These are phyloP conservation scores for Leucophora obtusa DNA, from an alignment of 2,888 invertebrate genomes.

Conservation along the genomic window DNA sequence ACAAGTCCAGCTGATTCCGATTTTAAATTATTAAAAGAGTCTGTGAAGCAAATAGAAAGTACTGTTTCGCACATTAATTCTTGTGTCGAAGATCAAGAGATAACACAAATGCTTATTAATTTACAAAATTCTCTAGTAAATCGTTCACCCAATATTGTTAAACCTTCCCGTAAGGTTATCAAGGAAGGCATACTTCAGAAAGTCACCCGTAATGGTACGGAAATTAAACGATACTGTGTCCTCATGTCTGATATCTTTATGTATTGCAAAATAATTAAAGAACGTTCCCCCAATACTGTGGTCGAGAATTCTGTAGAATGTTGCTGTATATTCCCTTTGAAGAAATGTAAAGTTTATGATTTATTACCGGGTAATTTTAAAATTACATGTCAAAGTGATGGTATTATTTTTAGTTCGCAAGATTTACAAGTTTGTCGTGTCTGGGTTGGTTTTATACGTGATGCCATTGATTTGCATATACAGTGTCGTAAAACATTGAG, in stretches of 20 bases:
- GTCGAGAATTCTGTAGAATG: slow-evolving; percentile 83
- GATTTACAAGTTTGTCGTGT: slow-evolving; percentile 80
- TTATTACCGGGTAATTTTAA: slow-evolving; percentile 82
- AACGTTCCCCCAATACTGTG: slow-evolving; percentile 79
- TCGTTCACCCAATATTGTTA: slow-evolving; percentile 83
- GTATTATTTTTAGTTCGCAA: slow-evolving; percentile 81
- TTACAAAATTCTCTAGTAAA: slow-evolving; percentile 83
- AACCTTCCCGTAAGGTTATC: slow-evolving; percentile 82
- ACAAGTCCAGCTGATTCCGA: slow-evolving; percentile 81
- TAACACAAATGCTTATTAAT: slow-evolving; percentile 83
- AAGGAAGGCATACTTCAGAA: slow-evolving; percentile 84
- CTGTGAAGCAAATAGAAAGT: slow-evolving; percentile 83
- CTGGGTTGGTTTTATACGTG: slow-evolving; percentile 81
- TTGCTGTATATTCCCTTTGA: slow-evolving; percentile 84
- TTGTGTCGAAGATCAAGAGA: slow-evolving; percentile 86
- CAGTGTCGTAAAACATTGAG: slow-evolving; percentile 82
- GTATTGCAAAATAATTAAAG: slow-evolving; percentile 84
- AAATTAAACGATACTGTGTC: slow-evolving; percentile 83
- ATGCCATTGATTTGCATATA: slow-evolving; percentile 81
- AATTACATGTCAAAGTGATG: slow-evolving; percentile 81
- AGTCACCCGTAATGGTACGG: slow-evolving; percentile 80
- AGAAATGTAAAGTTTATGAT: slow-evolving; percentile 83
- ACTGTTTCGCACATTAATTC: slow-evolving; percentile 86
- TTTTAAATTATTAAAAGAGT: slow-evolving; percentile 81
- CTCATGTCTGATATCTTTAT: slow-evolving; percentile 86